Evolutionary conservation across 2,888 invertebrate species (phyloP).

Genomic region (Leptinotarsa peninsularis): DNA sequence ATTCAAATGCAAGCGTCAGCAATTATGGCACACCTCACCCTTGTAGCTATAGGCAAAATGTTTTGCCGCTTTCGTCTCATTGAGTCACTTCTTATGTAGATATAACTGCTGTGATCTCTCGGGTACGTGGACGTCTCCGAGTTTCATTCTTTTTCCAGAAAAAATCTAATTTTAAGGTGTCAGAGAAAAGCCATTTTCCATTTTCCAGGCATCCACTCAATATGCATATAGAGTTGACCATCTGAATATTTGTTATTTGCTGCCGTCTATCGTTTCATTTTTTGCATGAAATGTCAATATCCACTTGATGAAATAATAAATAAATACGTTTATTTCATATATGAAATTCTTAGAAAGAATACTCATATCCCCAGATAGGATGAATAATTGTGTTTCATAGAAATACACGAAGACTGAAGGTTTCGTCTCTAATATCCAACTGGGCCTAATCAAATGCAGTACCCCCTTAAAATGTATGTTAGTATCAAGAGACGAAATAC

Average conservation of each 20-base stretch:
- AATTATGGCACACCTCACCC: constrained; percentile 3
- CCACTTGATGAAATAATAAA: neutral
- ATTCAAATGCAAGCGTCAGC: constrained; percentile 11
- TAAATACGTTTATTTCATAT: neutral
- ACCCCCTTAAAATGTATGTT: too few relatives aligned
- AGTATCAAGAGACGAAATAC: too few relatives aligned
- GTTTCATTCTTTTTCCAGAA: constrained; percentile 62
- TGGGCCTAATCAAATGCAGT: too few relatives aligned
- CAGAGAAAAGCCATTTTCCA: constrained; percentile 69
- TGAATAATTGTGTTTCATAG: too few relatives aligned
- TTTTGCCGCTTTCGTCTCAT: constrained; percentile 55
- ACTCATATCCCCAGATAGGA: neutral
- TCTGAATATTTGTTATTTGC: constrained; percentile 58
- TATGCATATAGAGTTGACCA: constrained; percentile 65
- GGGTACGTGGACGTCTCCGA: constrained; percentile 46
- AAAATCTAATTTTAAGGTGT: constrained; percentile 69
- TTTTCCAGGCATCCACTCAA: constrained; percentile 64
- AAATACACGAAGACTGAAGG: too few relatives aligned
- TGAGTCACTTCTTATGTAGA: constrained; percentile 54
- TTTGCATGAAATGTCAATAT: constrained; percentile 22
- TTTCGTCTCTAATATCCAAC: too few relatives aligned
- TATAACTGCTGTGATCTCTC: constrained; percentile 45
- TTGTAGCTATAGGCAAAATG: constrained; percentile 15
- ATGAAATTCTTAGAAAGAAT: neutral
- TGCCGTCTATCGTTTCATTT: constrained; percentile 38